Conservation (phyloP, 2,888 invertebrate genomes). For the Aricia artaxerxes region DNA sequence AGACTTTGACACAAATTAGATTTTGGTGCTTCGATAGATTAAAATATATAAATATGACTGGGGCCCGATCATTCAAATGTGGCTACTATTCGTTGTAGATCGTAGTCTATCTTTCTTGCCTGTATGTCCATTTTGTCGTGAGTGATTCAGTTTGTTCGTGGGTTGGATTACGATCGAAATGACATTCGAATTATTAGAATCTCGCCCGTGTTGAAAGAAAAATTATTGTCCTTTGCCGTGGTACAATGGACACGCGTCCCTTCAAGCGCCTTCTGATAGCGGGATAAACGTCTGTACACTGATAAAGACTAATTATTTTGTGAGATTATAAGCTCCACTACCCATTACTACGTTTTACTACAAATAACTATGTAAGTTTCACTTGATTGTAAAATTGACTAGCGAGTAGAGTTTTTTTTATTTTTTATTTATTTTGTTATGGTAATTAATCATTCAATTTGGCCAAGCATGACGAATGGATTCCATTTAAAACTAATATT, state of each 20-base stretch:
- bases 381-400: not conserved
- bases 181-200: no score
- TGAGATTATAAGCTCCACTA: slow-evolving; percentile 17
- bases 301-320: slow-evolving; percentile 47
- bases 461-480: no score
- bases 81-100: no score
- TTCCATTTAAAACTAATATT: not conserved
- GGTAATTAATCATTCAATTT: not conserved
- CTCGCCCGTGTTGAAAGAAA: not conserved
- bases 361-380: no score
- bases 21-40: no score
- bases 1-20: no score
- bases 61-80: no score
- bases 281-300: slow-evolving; percentile 55
- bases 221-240: slow-evolving; percentile 32
- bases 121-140: no score
- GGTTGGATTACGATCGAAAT: no score
- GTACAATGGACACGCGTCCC: slow-evolving; percentile 49
- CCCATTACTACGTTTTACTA: not conserved
- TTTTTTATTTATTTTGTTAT: not conserved
- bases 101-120: no score
- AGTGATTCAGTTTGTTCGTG: no score
- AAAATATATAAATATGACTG: no score
- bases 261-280: slow-evolving; percentile 57
- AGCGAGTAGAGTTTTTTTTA: not conserved